A percentile compares a stretch with the other conserved stretches of the same genome.
Conservation (phyloP, 2,888 invertebrate genomes). For the Pseudococcus jackbeardsleyi region DNA sequence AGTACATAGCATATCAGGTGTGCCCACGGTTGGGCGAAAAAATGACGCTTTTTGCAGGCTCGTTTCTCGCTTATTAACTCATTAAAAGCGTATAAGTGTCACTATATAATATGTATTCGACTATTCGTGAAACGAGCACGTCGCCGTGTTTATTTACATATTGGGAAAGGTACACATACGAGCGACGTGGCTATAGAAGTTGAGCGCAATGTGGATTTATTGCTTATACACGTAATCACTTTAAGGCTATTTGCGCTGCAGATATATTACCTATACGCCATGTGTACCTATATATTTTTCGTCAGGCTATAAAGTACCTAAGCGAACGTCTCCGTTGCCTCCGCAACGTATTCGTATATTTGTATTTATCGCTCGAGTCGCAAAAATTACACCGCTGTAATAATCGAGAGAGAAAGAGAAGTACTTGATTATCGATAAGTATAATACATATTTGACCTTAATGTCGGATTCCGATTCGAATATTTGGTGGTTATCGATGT, state of each 20-base stretch:
- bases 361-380: neutral
- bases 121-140: neutral
- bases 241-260: neutral
- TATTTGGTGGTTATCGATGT: neutral
- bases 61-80: constrained; percentile 1
- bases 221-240: neutral
- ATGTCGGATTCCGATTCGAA: neutral
- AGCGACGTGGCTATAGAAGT: neutral
- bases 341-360: too few relatives aligned
- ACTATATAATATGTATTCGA: neutral
- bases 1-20: too few relatives aligned
- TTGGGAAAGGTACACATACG: neutral
- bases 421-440: neutral
- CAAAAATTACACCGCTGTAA: neutral
- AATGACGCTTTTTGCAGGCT: neutral
- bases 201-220: neutral
- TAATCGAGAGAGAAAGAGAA: neutral
- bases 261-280: neutral
- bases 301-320: neutral
- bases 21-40: neutral
- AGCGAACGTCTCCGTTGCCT: neutral
- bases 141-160: constrained; percentile 10
- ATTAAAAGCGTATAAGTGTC: neutral
- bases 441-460: neutral
- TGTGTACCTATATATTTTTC: neutral